Percentiles rank a stretch among this genome's conserved stretches.
These are phyloP conservation scores for Clangula hyemalis DNA, from an alignment of 2,797 vertebrate species.

Conservation along the genomic window DNA sequence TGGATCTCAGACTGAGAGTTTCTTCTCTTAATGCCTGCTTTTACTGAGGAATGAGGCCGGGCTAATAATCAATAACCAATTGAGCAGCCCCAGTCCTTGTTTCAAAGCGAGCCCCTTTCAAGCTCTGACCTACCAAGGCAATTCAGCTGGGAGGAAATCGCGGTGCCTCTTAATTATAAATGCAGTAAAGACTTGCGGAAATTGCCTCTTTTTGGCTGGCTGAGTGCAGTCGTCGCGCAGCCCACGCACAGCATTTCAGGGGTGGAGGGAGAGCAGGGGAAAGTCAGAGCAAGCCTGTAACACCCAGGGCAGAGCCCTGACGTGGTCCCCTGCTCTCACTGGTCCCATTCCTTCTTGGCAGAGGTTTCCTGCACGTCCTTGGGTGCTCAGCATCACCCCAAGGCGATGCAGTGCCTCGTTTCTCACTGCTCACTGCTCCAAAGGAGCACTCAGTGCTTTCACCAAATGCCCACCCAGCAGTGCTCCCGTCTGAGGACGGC, in stretches of 20 bases:
- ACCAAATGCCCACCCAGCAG: neutral
- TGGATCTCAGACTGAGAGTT: neutral
- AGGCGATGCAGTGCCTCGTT: neutral
- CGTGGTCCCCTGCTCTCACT: neutral
- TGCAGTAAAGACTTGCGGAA: neutral
- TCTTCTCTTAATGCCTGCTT: neutral
- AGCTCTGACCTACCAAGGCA: neutral
- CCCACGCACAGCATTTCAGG: neutral
- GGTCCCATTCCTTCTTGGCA: neutral
- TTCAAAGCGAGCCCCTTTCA: neutral
- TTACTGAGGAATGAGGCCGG: neutral
- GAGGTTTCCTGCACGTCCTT: neutral
- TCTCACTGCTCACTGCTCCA: rapidly evolving
- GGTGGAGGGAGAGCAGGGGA: neutral
- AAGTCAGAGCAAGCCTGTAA: neutral
- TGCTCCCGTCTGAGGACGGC: neutral
- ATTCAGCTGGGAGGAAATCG: neutral
- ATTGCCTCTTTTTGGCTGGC: neutral
- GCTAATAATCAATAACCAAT: conserved; percentile 50
- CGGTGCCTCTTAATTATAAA: conserved; percentile 7
- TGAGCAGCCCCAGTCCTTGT: neutral
- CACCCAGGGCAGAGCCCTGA: neutral
- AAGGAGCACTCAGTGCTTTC: neutral
- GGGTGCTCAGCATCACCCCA: neutral
- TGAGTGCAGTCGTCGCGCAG: neutral